Evolutionary conservation across 2,797 vertebrate genomes (phyloP).

Genomic region (Cryptoprocta ferox): DNA sequence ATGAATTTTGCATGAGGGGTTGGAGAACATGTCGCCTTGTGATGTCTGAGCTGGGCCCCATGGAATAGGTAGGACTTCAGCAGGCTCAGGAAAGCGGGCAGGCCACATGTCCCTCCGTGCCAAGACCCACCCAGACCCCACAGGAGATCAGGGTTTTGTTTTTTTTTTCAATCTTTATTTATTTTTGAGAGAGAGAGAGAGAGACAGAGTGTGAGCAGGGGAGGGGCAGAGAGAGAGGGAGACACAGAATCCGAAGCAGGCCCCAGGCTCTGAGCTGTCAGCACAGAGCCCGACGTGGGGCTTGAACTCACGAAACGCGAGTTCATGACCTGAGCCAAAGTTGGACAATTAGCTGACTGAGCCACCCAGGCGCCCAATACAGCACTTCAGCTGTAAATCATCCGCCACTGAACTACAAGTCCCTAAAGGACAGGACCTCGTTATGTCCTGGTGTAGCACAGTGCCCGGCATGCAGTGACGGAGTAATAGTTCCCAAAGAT

Average conservation of each 20-base stretch:
- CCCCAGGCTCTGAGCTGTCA: too few species aligned
- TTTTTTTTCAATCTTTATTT: too few species aligned
- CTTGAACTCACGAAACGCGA: too few species aligned
- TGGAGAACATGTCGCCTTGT: neutral
- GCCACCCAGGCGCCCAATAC: too few species aligned
- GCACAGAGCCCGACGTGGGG: too few species aligned
- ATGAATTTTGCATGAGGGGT: neutral
- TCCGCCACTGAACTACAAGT: neutral
- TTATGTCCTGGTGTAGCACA: neutral
- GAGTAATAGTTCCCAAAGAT: neutral
- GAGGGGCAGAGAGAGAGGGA: too few species aligned
- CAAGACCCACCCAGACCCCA: neutral
- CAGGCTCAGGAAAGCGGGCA: neutral
- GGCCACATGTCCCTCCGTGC: neutral
- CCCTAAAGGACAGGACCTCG: neutral
- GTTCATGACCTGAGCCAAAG: too few species aligned
- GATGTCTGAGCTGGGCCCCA: neutral
- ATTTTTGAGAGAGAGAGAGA: too few species aligned
- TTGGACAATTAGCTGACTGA: too few species aligned
- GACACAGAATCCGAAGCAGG: too few species aligned
- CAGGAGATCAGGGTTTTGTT: neutral
- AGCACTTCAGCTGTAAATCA: neutral
- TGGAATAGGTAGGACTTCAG: neutral
- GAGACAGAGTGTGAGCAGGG: too few species aligned
- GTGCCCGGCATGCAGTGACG: fast-evolving